Evolutionary conservation across 23 tunicate genomes (phyloP).

Genomic region (Ciona savignyi): DNA sequence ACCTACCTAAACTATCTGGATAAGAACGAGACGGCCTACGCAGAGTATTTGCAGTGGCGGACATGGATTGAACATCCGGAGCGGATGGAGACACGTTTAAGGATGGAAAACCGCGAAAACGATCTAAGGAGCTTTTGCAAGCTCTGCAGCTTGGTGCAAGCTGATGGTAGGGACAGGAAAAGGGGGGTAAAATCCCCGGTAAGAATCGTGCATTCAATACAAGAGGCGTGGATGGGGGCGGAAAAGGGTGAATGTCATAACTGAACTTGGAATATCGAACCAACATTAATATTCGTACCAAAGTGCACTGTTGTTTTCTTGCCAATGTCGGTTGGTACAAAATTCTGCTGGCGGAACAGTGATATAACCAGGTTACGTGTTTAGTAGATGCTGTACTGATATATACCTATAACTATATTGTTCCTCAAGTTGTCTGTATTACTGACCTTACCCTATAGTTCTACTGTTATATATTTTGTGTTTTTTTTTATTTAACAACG

Average conservation of each 20-base stretch:
- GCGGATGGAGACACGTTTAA: conserved; percentile 35
- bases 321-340: too few relatives aligned
- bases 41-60: background rate
- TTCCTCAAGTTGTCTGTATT: too few relatives aligned
- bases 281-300: too few relatives aligned
- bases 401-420: too few relatives aligned
- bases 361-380: too few relatives aligned
- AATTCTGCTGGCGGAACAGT: too few relatives aligned
- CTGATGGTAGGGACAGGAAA: conserved; percentile 43
- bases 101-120: conserved; percentile 47
- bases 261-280: too few relatives aligned
- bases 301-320: too few relatives aligned
- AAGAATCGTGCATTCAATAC: background rate
- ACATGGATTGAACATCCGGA: conserved; percentile 65
- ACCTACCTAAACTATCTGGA: background rate
- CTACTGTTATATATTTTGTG: too few relatives aligned
- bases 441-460: too few relatives aligned
- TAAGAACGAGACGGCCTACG: background rate
- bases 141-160: conserved; percentile 65
- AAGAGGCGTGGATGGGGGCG: conserved; percentile 25
- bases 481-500: too few relatives aligned
- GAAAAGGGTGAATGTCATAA: conserved; percentile 32
- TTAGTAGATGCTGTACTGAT: too few relatives aligned
- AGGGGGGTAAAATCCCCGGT: conserved; percentile 2
- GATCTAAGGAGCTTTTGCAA: conserved; percentile 78